Evolutionary conservation across 92 coral and sea anemone species (phyloP).

Genomic region (Epizoanthus scotinus): DNA sequence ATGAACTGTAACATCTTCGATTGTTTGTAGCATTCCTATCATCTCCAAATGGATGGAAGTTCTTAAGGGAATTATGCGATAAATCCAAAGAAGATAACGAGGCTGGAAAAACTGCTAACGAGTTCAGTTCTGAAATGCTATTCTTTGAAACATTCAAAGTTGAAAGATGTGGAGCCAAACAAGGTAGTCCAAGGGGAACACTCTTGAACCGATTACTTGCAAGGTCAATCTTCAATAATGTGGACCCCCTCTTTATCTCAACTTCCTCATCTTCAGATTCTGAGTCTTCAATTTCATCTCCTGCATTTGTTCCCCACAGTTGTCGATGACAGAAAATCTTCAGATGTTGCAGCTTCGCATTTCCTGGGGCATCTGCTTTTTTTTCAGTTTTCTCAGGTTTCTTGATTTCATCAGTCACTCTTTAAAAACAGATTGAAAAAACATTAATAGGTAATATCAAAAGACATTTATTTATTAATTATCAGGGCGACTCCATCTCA

Average conservation of each 20-base stretch:
- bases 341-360: slow-evolving; percentile 67
- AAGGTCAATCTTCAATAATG: slow-evolving; percentile 85
- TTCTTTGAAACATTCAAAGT: slow-evolving; percentile 86
- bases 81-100: slow-evolving; percentile 86
- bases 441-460: no score
- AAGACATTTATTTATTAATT: no score
- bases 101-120: slow-evolving; percentile 85
- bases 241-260: slow-evolving; percentile 67
- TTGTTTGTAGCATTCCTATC: slow-evolving; percentile 29
- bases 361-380: slow-evolving; percentile 25
- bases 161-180: slow-evolving; percentile 85
- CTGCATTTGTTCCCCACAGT: slow-evolving; percentile 80
- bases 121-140: slow-evolving; percentile 63
- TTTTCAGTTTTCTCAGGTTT: slow-evolving; percentile 33
- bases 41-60: slow-evolving; percentile 59
- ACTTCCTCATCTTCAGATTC: slow-evolving; percentile 94
- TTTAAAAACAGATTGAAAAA: not conserved
- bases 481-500: no score
- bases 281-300: slow-evolving; percentile 89
- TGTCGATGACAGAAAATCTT: slow-evolving; percentile 86
- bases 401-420: slow-evolving; percentile 26
- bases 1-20: slow-evolving; percentile 71
- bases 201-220: slow-evolving; percentile 67
- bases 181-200: slow-evolving; percentile 82
- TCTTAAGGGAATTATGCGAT: slow-evolving; percentile 70